Conservation (phyloP, 2,888 invertebrate species). For the Papilio elwesi region DNA sequence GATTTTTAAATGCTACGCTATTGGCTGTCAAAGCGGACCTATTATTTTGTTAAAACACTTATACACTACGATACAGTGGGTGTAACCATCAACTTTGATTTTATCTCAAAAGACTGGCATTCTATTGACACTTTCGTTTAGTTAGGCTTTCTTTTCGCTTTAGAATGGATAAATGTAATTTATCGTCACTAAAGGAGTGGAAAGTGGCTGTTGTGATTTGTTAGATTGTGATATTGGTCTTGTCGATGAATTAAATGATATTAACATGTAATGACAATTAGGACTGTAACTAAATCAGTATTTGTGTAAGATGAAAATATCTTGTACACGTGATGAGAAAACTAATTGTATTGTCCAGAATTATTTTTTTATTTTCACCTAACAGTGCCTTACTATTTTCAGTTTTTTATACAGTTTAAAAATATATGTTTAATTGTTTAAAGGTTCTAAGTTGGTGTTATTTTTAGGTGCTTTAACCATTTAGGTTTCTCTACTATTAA, state of each 20-base stretch:
- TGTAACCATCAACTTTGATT: not conserved
- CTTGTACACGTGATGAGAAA: not conserved
- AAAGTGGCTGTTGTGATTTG: conserved; percentile 32
- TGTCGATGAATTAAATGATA: conserved; percentile 35
- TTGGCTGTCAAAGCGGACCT: not conserved
- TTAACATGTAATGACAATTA: conserved; percentile 34
- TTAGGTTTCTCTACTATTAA: conserved; percentile 16
- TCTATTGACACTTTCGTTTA: conserved; percentile 14
- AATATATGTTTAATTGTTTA: conserved; percentile 2
- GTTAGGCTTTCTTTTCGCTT: conserved; percentile 21
- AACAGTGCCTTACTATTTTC: conserved; percentile 34
- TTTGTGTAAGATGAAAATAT: conserved; percentile 17
- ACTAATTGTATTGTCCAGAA: not conserved
- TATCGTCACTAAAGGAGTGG: conserved; percentile 17
- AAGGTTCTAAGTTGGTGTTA: conserved; percentile 25
- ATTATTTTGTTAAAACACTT: not conserved
- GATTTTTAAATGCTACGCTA: not conserved
- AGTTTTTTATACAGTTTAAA: conserved; percentile 8
- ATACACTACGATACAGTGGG: not conserved
- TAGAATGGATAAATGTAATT: conserved; percentile 33
- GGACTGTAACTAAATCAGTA: conserved; percentile 23
- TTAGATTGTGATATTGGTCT: conserved; percentile 40
- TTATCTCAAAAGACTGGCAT: conserved; percentile 32
- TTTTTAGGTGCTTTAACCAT: conserved; percentile 35
- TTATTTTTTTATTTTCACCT: not conserved